Evolutionary conservation across 2,113 vertebrate genomes (phyloP), one percentile per base, ranked within the genome.

Genomic region (Corvus moneduloides): DNA sequence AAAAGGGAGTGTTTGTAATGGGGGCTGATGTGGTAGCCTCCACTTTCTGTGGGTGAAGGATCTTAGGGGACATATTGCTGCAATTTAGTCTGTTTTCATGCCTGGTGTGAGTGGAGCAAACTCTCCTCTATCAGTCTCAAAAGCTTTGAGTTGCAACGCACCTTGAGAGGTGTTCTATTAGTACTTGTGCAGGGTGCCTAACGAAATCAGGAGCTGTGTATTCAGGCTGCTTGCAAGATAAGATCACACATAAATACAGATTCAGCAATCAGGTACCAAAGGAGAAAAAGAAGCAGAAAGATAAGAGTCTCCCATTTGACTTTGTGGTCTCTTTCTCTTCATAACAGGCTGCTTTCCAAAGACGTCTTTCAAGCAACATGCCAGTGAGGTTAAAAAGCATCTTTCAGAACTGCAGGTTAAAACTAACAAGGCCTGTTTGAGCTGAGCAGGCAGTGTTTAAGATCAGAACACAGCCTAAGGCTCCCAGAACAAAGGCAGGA

Each of bases 221-320:
- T 75, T 92, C 78, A 79, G 58, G 52, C 69, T 87, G 71, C 72
- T 68, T 56, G 59, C 58, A 76, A 75, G 94, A 88, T 90, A 94
- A 91, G 74, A 61, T 83, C 82, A 17, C 44, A 20, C 2, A 1
- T 17, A 84, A 93, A 92, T 64, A 91, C 63, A 77, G 58, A 74
- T 73, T 61, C 46, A 84, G 76, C 59, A 84, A 61, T 79, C 43
- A 13, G 76, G 48, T 79, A 59, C 63, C 62, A 64, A 94, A 73
- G 41, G 13, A 14, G 26, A 64, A 56, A 54, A 49, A 56, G 49
- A 33, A 6, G 6, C 37, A 72, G 62, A 48, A 73, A 89, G 89
- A 85, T 91, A 89, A 93, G 75, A 58, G 73, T 90, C 84, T 80
- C 76, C 69, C 49, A 8, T 90, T 84, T 81, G 94, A 95, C 92